Conservation (phyloP, 2,113 vertebrate genomes). For the Elephas maximus region DNA sequence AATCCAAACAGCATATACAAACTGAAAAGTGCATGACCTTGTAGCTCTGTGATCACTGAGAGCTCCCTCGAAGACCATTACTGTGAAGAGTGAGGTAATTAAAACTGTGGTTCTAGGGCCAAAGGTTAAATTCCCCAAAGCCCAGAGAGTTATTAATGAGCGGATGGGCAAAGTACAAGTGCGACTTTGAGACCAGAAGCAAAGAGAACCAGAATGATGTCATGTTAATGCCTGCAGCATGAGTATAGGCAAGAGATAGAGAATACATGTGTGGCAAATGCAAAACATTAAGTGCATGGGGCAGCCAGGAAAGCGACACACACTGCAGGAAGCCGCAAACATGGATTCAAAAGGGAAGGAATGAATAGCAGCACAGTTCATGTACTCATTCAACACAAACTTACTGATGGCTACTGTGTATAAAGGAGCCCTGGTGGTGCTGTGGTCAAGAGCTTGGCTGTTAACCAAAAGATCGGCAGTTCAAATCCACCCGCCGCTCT, state of each 20-base stretch:
- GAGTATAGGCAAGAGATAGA: neutral
- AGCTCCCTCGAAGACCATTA: slow-evolving; percentile 66
- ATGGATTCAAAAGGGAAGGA: neutral
- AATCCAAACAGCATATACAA: slow-evolving; percentile 41
- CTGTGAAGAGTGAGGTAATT: slow-evolving; percentile 74
- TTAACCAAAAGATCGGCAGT: no score
- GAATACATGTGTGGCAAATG: neutral
- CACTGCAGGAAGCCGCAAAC: neutral
- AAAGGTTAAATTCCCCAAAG: slow-evolving; percentile 71
- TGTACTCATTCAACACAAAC: neutral
- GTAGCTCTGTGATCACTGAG: slow-evolving; percentile 16
- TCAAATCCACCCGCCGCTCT: no score
- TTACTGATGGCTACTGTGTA: neutral
- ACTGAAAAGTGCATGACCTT: slow-evolving; percentile 51
- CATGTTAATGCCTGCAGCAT: neutral
- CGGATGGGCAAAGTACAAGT: neutral
- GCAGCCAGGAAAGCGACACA: neutral
- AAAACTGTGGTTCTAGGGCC: slow-evolving; percentile 47
- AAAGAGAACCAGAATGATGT: neutral
- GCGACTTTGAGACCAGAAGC: neutral
- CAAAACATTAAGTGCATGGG: fast-evolving
- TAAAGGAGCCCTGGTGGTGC: no score
- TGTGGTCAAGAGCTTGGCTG: no score
- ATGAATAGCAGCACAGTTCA: neutral
- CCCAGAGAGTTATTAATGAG: slow-evolving; percentile 67